phyloP scores from a whole-genome alignment of 1,140 invertebrate species.

The Campodea augens region DNA sequence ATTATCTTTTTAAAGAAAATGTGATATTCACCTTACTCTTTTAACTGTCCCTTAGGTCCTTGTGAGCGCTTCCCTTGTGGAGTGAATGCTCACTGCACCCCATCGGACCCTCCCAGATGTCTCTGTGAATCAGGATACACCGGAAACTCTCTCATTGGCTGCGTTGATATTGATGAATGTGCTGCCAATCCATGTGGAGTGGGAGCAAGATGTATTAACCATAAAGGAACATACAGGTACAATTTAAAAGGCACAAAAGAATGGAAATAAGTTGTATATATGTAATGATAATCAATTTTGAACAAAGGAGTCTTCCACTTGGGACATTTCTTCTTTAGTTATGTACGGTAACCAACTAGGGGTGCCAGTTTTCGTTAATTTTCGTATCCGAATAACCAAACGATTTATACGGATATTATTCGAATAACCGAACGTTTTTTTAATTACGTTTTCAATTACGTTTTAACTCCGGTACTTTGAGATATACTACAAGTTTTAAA shows the following conservation, averaged over 20 bases:
- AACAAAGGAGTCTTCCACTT: too few relatives aligned
- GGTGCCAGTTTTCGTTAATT: too few relatives aligned
- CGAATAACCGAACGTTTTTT: too few relatives aligned
- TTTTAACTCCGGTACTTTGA: too few relatives aligned
- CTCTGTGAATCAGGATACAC: constrained; percentile 66
- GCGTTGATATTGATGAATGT: constrained; percentile 67
- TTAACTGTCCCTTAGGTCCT: constrained; percentile 28
- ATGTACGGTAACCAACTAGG: too few relatives aligned
- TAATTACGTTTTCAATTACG: too few relatives aligned
- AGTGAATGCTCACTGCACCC: constrained; percentile 78
- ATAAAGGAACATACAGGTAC: constrained; percentile 61
- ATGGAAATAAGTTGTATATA: too few relatives aligned
- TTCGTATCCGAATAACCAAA: too few relatives aligned
- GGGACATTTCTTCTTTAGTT: too few relatives aligned
- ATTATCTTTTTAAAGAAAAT: not conserved
- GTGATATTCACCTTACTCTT: not conserved
- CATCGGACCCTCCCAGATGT: constrained; percentile 69
- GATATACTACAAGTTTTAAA: too few relatives aligned
- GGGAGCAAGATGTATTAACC: constrained; percentile 67
- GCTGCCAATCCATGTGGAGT: constrained; percentile 56
- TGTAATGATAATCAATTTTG: too few relatives aligned
- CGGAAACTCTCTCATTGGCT: constrained; percentile 61
- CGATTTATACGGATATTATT: too few relatives aligned
- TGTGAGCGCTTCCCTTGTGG: constrained; percentile 74
- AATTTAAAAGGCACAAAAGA: constrained; percentile 9